Evolutionary conservation across 2,797 vertebrate species (phyloP).

Genomic region (Pangasius larnaudii): DNA sequence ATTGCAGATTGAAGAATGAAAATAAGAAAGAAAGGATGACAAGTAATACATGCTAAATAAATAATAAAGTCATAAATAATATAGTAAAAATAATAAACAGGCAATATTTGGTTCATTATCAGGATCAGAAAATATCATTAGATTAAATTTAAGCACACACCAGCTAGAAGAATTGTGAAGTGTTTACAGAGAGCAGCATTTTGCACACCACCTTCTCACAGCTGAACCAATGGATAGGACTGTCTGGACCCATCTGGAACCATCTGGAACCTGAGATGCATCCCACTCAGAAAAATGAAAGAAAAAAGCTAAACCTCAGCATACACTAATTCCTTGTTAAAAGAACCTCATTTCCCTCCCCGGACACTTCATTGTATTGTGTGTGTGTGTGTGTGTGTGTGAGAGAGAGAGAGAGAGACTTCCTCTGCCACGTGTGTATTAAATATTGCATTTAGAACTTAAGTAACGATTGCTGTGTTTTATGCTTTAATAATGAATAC

Average conservation of each 20-base stretch:
- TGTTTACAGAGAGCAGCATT: neutral
- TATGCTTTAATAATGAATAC: constrained; percentile 77
- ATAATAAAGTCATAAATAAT: neutral
- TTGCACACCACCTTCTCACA: neutral
- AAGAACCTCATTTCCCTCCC: constrained; percentile 45
- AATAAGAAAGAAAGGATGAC: too few relatives aligned
- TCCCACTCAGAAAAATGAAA: neutral
- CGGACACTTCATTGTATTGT: constrained; percentile 60
- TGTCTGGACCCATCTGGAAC: neutral
- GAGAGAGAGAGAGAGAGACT: constrained; percentile 5
- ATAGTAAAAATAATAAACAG: neutral
- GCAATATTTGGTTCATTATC: too few relatives aligned
- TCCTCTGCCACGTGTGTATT: constrained; percentile 59
- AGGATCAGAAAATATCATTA: too few relatives aligned
- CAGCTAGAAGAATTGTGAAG: neutral
- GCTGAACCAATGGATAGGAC: too few relatives aligned
- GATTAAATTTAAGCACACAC: neutral
- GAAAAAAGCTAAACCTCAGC: neutral
- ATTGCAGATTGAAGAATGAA: too few relatives aligned
- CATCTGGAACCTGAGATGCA: neutral
- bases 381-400: constrained; percentile 50
- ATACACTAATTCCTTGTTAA: constrained; percentile 25
- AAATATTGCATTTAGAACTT: constrained; percentile 78
- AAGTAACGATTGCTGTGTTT: constrained; percentile 82
- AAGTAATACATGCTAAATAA: neutral